Evolutionary conservation across 2,113 vertebrate genomes (phyloP).

Genomic region (Motacilla alba): DNA sequence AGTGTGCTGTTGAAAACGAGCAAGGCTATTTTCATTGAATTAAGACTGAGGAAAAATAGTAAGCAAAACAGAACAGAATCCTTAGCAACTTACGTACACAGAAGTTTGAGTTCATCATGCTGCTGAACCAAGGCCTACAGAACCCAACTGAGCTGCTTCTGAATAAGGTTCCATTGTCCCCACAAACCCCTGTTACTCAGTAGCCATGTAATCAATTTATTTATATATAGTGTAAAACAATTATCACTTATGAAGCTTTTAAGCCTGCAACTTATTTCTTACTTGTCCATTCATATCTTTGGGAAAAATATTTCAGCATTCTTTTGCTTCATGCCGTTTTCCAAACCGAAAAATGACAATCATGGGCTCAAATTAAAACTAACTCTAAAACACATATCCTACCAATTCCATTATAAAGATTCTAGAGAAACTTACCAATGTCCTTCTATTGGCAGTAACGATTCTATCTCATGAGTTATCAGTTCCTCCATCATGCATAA

Average conservation of each 20-base stretch:
- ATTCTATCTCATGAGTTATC: background rate
- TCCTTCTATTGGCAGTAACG: background rate
- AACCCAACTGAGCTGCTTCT: background rate
- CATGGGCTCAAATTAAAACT: background rate
- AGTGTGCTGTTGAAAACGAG: background rate
- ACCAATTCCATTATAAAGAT: background rate
- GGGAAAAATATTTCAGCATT: background rate
- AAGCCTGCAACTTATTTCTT: background rate
- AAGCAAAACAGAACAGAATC: background rate
- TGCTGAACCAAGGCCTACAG: background rate
- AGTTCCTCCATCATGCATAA: background rate
- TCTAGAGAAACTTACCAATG: background rate
- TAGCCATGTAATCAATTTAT: background rate
- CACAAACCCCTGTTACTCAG: background rate
- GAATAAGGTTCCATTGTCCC: rapidly evolving
- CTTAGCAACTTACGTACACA: background rate
- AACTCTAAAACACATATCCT: background rate
- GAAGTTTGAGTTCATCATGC: background rate
- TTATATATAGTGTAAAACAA: background rate
- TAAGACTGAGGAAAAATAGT: conserved; percentile 30
- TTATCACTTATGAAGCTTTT: background rate
- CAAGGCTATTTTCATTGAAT: conserved; percentile 53
- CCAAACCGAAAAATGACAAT: background rate
- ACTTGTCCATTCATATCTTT: background rate
- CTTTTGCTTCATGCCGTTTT: background rate